phyloP scores from a whole-genome alignment of 2,113 vertebrate genomes.

The Synchiropus splendidus region DNA sequence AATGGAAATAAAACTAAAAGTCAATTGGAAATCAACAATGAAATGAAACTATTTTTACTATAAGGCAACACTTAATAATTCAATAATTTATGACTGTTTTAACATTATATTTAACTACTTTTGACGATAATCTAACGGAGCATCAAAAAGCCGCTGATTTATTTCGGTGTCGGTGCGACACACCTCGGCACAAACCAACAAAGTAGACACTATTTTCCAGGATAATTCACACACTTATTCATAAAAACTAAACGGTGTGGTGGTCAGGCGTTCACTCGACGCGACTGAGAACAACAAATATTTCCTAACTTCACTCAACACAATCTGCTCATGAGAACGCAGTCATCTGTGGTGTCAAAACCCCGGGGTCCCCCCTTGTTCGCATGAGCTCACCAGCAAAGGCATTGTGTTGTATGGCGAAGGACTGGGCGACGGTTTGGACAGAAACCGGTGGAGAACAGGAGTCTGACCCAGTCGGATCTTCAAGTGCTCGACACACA shows the following conservation, averaged over 20 bases:
- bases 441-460: conserved; percentile 47
- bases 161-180: too few relatives aligned
- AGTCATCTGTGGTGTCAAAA: conserved; percentile 34
- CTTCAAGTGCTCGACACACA: conserved; percentile 34
- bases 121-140: too few relatives aligned
- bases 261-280: conserved; percentile 51
- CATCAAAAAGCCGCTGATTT: too few relatives aligned
- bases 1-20: too few relatives aligned
- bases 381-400: conserved; percentile 48
- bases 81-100: too few relatives aligned
- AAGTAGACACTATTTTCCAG: conserved; percentile 55
- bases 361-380: conserved; percentile 39
- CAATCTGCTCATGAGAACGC: conserved; percentile 63
- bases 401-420: conserved; percentile 55
- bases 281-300: conserved; percentile 28
- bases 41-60: too few relatives aligned
- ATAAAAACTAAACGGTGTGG: conserved; percentile 56
- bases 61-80: too few relatives aligned
- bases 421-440: conserved; percentile 32
- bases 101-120: too few relatives aligned
- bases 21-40: too few relatives aligned
- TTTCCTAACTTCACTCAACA: conserved; percentile 35
- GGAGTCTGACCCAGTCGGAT: conserved; percentile 40
- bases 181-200: too few relatives aligned
- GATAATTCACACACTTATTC: conserved; percentile 62